A percentile compares a stretch with the other conserved stretches of the same genome.
These are phyloP conservation scores for Osmerus mordax DNA, from an alignment of 2,113 vertebrate genomes.

Conservation along the genomic window DNA sequence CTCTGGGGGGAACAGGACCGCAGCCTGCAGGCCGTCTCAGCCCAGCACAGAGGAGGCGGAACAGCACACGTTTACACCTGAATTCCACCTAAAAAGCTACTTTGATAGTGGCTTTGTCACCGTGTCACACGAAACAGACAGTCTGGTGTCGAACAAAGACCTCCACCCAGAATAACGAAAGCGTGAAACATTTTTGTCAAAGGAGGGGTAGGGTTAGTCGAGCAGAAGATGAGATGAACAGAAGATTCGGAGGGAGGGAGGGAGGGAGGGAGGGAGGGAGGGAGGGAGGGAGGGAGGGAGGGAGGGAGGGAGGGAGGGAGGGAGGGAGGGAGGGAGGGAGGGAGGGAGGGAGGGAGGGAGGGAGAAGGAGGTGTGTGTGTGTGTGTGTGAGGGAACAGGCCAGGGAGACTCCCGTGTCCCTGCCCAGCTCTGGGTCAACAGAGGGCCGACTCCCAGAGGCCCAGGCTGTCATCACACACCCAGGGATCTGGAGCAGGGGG, in stretches of 20 bases:
- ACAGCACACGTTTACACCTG: no score
- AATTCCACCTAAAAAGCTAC: no score
- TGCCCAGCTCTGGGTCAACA: conserved; percentile 41
- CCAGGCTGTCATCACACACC: conserved; percentile 1
- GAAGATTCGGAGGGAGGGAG: neutral
- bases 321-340: no score
- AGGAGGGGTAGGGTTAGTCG: neutral
- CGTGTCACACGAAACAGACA: no score
- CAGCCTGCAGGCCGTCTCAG: no score
- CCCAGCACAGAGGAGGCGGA: no score
- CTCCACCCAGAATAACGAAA: no score
- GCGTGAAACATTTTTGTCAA: neutral
- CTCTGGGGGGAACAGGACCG: no score
- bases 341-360: conserved; percentile 2
- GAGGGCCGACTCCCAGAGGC: conserved; percentile 34
- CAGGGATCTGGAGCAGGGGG: neutral
- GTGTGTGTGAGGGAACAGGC: no score
- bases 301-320: neutral
- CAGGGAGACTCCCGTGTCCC: conserved; percentile 27
- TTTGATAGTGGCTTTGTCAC: no score
- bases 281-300: neutral
- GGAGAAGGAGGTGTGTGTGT: neutral
- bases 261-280: neutral
- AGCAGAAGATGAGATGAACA: neutral
- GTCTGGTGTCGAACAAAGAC: no score